These are phyloP conservation scores for Alethe castanea DNA, from an alignment of 2,113 vertebrate species.

Conservation along the genomic window DNA sequence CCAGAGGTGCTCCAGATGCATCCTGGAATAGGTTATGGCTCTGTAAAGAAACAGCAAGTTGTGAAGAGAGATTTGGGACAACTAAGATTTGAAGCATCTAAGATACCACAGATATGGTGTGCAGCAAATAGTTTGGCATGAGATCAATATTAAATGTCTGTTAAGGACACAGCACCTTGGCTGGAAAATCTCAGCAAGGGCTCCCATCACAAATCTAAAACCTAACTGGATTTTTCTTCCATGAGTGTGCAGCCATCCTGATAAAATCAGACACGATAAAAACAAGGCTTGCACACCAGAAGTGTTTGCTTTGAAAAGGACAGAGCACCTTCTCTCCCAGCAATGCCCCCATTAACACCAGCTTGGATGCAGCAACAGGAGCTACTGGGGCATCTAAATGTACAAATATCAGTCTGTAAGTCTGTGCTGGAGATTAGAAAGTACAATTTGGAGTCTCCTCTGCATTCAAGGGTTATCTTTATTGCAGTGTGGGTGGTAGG, in stretches of 20 bases:
- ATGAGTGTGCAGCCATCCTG: neutral
- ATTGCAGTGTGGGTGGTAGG: neutral
- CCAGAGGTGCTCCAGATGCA: neutral
- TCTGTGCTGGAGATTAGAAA: neutral
- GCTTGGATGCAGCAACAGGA: neutral
- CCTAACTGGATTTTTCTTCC: neutral
- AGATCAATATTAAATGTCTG: neutral
- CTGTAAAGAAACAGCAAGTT: neutral
- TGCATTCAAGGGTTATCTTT: neutral
- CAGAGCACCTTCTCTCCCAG: neutral
- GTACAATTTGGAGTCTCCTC: neutral
- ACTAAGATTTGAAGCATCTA: neutral
- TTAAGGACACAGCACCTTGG: neutral
- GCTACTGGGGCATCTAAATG: neutral
- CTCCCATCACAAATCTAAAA: neutral
- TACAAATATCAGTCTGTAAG: neutral
- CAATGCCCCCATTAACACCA: fast-evolving
- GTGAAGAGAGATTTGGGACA: neutral
- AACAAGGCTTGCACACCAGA: neutral
- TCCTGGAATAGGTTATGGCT: neutral
- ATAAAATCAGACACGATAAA: neutral
- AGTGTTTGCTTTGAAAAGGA: neutral
- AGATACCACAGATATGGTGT: neutral
- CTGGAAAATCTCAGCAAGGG: neutral
- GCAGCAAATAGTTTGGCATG: neutral